Evolutionary conservation across 2,113 vertebrate species (phyloP).

Genomic region (Siniperca knerii): DNA sequence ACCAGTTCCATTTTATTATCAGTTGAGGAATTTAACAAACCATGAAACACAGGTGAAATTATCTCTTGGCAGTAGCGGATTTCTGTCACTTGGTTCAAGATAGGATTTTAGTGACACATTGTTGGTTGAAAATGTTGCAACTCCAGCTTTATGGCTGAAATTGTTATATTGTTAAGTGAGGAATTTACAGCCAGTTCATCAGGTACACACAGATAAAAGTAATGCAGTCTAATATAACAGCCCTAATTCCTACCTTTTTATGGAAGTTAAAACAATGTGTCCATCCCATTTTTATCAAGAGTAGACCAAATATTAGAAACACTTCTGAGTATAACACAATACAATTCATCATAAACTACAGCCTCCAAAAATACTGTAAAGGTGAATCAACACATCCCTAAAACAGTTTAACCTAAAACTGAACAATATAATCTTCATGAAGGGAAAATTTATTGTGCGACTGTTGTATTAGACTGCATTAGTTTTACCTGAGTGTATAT

Average conservation of each 20-base stretch:
- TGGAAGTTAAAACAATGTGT: not conserved
- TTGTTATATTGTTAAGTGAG: too few species aligned
- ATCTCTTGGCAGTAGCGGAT: not conserved
- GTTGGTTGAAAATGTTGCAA: not conserved
- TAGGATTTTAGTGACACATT: not conserved
- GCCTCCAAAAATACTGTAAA: not conserved
- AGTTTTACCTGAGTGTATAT: not conserved
- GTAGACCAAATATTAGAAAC: not conserved
- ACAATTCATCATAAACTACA: not conserved
- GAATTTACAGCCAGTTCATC: not conserved
- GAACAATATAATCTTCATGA: not conserved
- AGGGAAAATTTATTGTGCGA: not conserved
- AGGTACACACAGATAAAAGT: not conserved
- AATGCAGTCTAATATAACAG: conserved; percentile 10
- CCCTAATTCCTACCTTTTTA: not conserved
- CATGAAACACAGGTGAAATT: not conserved
- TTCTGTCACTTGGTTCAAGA: not conserved
- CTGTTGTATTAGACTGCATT: not conserved
- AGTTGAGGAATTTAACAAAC: not conserved
- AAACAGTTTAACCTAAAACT: not conserved
- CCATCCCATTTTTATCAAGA: not conserved
- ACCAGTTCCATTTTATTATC: not conserved
- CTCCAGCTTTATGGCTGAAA: not conserved
- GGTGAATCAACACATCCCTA: not conserved
- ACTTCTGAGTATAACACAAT: not conserved